phyloP scores from a whole-genome alignment of 2,113 vertebrate species.

The Sinosuthora webbiana region DNA sequence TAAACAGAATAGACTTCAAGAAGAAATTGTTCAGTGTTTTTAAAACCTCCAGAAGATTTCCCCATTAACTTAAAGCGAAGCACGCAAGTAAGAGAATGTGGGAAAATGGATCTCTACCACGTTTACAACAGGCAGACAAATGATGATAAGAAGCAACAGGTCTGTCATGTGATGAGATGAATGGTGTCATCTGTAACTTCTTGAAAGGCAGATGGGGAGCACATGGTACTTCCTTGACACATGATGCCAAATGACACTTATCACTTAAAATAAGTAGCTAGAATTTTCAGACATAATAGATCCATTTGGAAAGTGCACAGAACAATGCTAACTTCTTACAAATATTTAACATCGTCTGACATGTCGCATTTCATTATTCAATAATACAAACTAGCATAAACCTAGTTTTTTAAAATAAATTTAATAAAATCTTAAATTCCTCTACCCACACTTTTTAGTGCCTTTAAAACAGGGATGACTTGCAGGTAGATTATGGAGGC shows the following conservation, averaged over 20 bases:
- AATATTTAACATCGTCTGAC: constrained; percentile 48
- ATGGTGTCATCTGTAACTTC: constrained; percentile 50
- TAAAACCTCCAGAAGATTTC: neutral
- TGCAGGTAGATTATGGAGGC: neutral
- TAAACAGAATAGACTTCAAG: constrained; percentile 29
- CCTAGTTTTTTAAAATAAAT: neutral
- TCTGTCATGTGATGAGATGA: constrained; percentile 37
- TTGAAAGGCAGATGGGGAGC: constrained; percentile 46
- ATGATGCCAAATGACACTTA: constrained; percentile 26
- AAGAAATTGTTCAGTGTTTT: neutral
- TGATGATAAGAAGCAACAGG: constrained; percentile 44
- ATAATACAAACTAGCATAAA: neutral
- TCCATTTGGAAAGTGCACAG: constrained; percentile 18
- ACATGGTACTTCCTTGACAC: constrained; percentile 39
- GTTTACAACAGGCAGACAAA: neutral
- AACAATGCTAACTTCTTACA: neutral
- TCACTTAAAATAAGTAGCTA: constrained; percentile 38
- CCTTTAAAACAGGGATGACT: neutral
- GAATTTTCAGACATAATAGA: constrained; percentile 39
- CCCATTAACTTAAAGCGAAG: neutral
- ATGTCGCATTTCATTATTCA: constrained; percentile 3
- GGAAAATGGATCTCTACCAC: neutral
- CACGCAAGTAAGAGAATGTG: neutral
- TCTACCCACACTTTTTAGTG: neutral
- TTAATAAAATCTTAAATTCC: neutral